phyloP scores from a whole-genome alignment of 2,888 invertebrate species.

The Heliconius hortense region DNA sequence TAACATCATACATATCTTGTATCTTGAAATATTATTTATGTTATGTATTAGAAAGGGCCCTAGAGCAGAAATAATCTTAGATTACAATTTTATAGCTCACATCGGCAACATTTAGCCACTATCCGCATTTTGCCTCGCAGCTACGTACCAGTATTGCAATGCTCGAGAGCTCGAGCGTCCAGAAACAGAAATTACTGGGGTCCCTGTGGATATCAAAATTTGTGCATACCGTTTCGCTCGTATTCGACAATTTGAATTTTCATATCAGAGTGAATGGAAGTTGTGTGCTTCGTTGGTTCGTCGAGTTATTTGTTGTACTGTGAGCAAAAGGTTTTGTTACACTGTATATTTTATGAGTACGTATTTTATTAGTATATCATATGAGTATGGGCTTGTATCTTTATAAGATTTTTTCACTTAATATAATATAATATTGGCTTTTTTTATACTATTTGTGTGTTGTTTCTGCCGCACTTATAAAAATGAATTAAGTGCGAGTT shows the following conservation, averaged over 20 bases:
- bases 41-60: neutral
- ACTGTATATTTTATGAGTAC: neutral
- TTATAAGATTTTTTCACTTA: neutral
- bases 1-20: neutral
- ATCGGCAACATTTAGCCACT: constrained; percentile 17
- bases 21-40: constrained; percentile 7
- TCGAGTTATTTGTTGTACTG: neutral
- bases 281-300: neutral
- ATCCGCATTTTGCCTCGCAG: constrained; percentile 8
- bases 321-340: neutral
- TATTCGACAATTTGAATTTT: constrained; percentile 19
- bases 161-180: constrained; percentile 16
- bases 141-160: neutral
- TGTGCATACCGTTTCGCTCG: constrained; percentile 17
- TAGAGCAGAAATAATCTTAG: constrained; percentile 13
- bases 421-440: neutral
- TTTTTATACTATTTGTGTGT: neutral
- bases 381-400: neutral
- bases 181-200: constrained; percentile 16
- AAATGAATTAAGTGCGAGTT: no score
- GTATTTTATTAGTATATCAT: no score
- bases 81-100: constrained; percentile 26
- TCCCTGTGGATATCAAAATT: constrained; percentile 19
- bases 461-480: no score
- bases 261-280: neutral